phyloP scores from a whole-genome alignment of 2,797 vertebrate species.

The Anisognathus igniventris region DNA sequence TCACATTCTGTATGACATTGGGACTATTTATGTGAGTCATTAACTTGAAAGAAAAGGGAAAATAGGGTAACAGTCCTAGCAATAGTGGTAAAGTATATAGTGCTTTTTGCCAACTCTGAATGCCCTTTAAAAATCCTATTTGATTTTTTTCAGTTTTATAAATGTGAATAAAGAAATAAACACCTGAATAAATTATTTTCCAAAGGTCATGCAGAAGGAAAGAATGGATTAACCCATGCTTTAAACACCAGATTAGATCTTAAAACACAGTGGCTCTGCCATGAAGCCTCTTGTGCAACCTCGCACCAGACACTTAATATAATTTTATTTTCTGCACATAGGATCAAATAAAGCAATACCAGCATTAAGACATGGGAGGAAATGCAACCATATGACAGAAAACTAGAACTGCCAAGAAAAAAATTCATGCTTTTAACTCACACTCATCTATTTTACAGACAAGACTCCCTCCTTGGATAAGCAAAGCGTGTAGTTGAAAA shows the following conservation, averaged over 20 bases:
- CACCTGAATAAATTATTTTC: not conserved
- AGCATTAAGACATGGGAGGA: not conserved
- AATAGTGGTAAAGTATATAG: not conserved
- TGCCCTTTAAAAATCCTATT: not conserved
- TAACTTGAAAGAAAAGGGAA: not conserved
- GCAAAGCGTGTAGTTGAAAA: not conserved
- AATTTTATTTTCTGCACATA: not conserved
- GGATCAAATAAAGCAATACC: not conserved
- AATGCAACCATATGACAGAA: not conserved
- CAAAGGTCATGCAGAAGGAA: not conserved
- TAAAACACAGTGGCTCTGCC: not conserved
- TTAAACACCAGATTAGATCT: not conserved
- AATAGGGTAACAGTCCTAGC: not conserved
- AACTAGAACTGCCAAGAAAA: not conserved
- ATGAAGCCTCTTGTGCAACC: not conserved
- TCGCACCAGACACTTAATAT: not conserved
- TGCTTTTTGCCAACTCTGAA: not conserved
- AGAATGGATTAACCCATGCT: not conserved
- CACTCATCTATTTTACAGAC: not conserved
- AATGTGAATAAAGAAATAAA: constrained; percentile 1
- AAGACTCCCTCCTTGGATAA: not conserved
- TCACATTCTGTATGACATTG: not conserved
- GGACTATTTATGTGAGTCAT: not conserved
- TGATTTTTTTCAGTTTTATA: not conserved
- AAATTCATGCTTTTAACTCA: not conserved